Evolutionary conservation across 1,140 invertebrate species (phyloP), one percentile per base, ranked within the genome.

Genomic region (Drosophila pallidifrons): DNA sequence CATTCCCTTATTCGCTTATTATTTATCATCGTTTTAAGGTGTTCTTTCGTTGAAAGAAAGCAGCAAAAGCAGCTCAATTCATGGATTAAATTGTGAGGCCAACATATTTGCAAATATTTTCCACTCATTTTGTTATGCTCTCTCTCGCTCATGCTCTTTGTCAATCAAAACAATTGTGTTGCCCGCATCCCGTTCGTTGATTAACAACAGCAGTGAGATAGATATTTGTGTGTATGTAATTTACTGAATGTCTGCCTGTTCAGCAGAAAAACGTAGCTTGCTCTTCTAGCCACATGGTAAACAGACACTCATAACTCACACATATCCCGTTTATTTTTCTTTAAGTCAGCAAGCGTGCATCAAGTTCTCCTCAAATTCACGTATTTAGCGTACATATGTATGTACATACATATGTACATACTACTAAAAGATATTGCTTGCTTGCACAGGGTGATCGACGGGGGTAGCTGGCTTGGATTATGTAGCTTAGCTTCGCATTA

Each of bases 1-100:
- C 46, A 57, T 69, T 63, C 43, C 51, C 63, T 65, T 69, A 69
- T 55, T 51, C 52, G 51, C 51, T 78, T 80, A 77, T 64, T 73
- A 72, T 68, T 66, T 79, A 63, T 63, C 41, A 57, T 64, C 64
- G 47, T 73, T 61, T 46, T 35, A 65, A n/a, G 64, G 71, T n/a
- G 60, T 43, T 65, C 54, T 57, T 35, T 70, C 20, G 45, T 11
- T 52, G 52, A 20, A 46, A 65, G 73, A 71, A 75, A 71, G 68
- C 47, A 15, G 16, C 28, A 35, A 11, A 38, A 20, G 25, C 43
- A 49, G 25, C 43, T 16, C n/a, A 32, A 43, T 10, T 58, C 8
- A 32, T 72, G 38, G 30, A 32, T 54, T 61, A 49, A 49, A 25
- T 49, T 70, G 43, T 35, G 25, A 59, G 49, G 20, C 13, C 47